phyloP scores from a whole-genome alignment of 2,888 invertebrate genomes.

The Drosophila incognita region DNA sequence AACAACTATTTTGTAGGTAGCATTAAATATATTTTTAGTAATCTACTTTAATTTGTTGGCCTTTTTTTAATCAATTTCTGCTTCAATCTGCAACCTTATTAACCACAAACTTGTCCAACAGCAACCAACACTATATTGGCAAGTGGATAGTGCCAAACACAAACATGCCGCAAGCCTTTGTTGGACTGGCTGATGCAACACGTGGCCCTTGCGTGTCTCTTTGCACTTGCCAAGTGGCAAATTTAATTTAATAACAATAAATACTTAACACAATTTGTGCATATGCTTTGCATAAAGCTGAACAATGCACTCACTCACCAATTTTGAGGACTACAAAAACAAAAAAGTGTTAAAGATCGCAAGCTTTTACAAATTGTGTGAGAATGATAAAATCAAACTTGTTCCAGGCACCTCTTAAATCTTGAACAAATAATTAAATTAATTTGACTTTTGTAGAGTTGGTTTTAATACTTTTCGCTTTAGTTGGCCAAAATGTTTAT shows the following conservation, averaged over 20 bases:
- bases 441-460: not conserved
- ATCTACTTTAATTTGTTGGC: too few species aligned
- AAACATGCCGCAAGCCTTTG: conserved; percentile 37
- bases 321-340: not conserved
- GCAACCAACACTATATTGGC: conserved; percentile 9
- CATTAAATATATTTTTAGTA: not conserved
- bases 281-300: conserved; percentile 23
- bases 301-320: conserved; percentile 13
- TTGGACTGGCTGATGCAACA: conserved; percentile 56
- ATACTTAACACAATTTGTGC: conserved; percentile 72
- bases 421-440: not conserved
- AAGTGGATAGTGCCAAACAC: conserved; percentile 17
- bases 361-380: not conserved
- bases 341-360: not conserved
- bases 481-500: too few species aligned
- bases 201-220: conserved; percentile 74
- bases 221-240: conserved; percentile 71
- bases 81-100: conserved; percentile 40
- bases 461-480: not conserved
- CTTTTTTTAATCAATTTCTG: not conserved
- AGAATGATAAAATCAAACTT: not conserved
- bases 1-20: not conserved
- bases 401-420: not conserved
- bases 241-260: conserved; percentile 77
- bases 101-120: conserved; percentile 65